These are phyloP conservation scores for Amiota mariae DNA, from an alignment of 2,888 invertebrate species.

Conservation along the genomic window DNA sequence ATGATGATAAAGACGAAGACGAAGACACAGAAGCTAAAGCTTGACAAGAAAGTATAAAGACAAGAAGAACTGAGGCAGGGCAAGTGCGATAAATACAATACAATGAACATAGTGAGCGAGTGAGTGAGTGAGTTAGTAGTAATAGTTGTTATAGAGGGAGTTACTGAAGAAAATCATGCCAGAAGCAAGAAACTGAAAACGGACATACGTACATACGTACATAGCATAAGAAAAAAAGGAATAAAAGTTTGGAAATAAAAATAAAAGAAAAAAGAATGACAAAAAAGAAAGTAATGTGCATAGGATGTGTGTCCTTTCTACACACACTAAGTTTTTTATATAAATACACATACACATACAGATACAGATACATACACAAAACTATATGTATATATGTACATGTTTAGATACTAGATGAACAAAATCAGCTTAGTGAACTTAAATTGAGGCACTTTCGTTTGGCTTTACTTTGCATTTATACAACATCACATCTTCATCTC, in stretches of 20 bases:
- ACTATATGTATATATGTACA: slow-evolving; percentile 17
- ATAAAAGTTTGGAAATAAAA: neutral
- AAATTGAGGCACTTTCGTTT: slow-evolving; percentile 67
- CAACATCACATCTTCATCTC: neutral
- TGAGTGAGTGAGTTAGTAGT: neutral
- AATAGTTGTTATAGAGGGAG: no score
- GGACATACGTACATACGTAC: neutral
- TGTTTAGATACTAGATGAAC: slow-evolving; percentile 33
- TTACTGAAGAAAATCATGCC: slow-evolving; percentile 19
- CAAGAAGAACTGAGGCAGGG: neutral
- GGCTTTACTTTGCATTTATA: slow-evolving; percentile 63
- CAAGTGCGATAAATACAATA: slow-evolving; percentile 4
- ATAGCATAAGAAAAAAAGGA: neutral
- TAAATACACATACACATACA: no score
- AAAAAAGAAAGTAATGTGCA: neutral
- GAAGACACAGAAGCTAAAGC: neutral
- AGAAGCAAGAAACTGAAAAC: neutral
- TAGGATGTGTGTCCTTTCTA: neutral
- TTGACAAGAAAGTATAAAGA: neutral
- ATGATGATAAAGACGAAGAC: neutral
- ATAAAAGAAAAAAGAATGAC: neutral
- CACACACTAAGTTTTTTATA: no score
- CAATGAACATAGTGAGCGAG: slow-evolving; percentile 14
- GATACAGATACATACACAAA: neutral
- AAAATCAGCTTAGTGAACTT: slow-evolving; percentile 65